These are phyloP conservation scores for Halichoeres trimaculatus DNA, from an alignment of 2,113 vertebrate genomes.

Conservation along the genomic window DNA sequence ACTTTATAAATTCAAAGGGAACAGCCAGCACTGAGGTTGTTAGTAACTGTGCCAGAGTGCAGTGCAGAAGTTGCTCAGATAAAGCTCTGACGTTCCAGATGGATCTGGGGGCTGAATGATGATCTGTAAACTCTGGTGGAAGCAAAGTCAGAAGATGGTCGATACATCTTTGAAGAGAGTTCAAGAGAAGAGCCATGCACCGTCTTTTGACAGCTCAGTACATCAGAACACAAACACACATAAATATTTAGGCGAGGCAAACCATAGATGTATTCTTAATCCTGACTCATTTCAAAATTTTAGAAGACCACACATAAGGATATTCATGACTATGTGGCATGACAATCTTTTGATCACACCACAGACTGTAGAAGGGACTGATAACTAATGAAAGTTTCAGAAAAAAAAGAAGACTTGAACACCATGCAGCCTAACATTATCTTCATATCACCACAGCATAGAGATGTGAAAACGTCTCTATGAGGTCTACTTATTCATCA, in stretches of 20 bases:
- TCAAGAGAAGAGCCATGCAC: conserved; percentile 10
- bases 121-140: conserved; percentile 32
- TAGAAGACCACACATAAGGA: too few relatives aligned
- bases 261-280: too few relatives aligned
- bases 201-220: conserved; percentile 29
- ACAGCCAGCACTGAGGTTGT: conserved; percentile 26
- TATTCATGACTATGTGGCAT: too few relatives aligned
- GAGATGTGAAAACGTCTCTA: too few relatives aligned
- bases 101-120: conserved; percentile 20
- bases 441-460: too few relatives aligned
- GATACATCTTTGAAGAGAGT: conserved; percentile 15
- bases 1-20: conserved; percentile 42
- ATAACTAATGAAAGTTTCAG: too few relatives aligned
- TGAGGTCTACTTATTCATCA: too few relatives aligned
- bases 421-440: too few relatives aligned
- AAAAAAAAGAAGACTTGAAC: too few relatives aligned
- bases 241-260: neutral
- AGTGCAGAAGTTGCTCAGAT: conserved; percentile 21
- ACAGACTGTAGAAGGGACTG: too few relatives aligned
- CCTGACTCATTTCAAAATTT: too few relatives aligned
- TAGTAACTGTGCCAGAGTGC: neutral
- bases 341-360: too few relatives aligned
- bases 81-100: neutral
- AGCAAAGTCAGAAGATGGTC: conserved; percentile 18
- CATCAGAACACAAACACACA: conserved; percentile 31